phyloP scores from a whole-genome alignment of 2,888 invertebrate genomes.

The Eudasyphora cyanicolor region DNA sequence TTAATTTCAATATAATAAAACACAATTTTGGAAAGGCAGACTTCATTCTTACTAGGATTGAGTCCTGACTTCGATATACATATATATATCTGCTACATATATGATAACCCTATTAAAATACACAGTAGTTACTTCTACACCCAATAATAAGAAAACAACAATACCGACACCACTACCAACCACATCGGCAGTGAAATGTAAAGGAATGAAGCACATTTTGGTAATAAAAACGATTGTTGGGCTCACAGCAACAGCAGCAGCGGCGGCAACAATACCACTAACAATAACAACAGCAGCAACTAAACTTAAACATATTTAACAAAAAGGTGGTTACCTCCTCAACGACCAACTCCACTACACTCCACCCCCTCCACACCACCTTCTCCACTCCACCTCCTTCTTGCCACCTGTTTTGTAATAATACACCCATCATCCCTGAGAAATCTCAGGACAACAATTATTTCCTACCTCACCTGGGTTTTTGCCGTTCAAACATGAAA shows the following conservation, averaged over 20 bases:
- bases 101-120: no score
- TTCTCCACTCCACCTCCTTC: background rate
- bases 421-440: conserved; percentile 15
- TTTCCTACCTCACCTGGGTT: background rate
- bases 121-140: background rate
- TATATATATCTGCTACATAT: no score
- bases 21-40: no score
- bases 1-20: no score
- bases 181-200: background rate
- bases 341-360: no score
- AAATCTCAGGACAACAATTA: conserved; percentile 38
- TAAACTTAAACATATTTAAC: conserved; percentile 45
- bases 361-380: background rate
- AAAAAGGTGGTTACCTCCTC: conserved; percentile 25
- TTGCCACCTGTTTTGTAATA: background rate
- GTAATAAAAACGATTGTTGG: conserved; percentile 51
- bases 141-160: background rate
- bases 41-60: no score
- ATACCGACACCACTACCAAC: background rate
- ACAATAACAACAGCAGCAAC: background rate
- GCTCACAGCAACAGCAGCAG: conserved; percentile 20
- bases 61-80: no score
- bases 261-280: background rate
- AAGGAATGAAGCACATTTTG: conserved; percentile 33
- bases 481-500: background rate